Percentiles rank a stretch among this genome's conserved stretches.
phyloP scores from a whole-genome alignment of 2,888 invertebrate genomes.

The Yponomeuta plumbellus region DNA sequence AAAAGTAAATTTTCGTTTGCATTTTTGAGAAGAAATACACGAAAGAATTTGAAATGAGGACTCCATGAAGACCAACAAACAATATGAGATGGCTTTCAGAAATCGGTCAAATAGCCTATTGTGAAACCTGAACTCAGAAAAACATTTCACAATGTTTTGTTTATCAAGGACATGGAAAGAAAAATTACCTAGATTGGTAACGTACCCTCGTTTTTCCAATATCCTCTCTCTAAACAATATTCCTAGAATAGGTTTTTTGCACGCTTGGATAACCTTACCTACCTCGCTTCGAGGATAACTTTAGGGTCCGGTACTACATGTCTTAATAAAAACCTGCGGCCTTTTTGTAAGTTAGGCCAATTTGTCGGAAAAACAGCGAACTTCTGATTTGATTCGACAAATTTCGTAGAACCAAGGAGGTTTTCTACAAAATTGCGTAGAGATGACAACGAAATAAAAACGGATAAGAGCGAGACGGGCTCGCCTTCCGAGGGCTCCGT shows the following conservation, averaged over 20 bases:
- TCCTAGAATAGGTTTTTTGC: background rate
- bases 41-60: too few species aligned
- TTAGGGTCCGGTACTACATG: background rate
- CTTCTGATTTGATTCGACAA: too few species aligned
- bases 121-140: background rate
- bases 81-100: too few species aligned
- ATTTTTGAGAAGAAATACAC: too few species aligned
- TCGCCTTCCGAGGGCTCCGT: too few species aligned
- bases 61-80: too few species aligned
- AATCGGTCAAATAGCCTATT: too few species aligned
- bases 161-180: background rate
- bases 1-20: too few species aligned
- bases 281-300: background rate
- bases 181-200: background rate
- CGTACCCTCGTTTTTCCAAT: background rate
- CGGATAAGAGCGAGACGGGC: too few species aligned
- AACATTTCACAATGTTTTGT: background rate
- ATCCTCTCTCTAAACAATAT: background rate
- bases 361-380: background rate
- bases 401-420: too few species aligned
- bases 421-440: too few species aligned
- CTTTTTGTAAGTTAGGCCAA: background rate
- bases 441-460: too few species aligned
- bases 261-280: background rate
- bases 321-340: background rate